Conservation (phyloP, 2,888 invertebrate species). For the Trichogramma evanescens region DNA sequence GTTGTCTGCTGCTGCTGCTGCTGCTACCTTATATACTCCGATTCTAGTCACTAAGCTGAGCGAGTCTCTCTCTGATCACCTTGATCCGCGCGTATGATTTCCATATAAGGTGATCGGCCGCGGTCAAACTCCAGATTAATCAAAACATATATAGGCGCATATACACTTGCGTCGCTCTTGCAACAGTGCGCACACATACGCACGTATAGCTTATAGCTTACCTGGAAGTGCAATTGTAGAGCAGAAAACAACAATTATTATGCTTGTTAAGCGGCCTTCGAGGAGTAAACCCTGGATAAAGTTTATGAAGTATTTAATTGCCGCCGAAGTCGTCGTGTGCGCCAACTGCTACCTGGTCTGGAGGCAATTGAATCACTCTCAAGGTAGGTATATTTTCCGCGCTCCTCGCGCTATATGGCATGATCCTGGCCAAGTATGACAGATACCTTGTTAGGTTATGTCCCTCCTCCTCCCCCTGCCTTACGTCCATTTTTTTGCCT, state of each 20-base stretch:
- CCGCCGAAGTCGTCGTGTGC: background rate
- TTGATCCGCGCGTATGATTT: slow-evolving; percentile 35
- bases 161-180: too few species aligned
- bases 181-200: too few species aligned
- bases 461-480: background rate
- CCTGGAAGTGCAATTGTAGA: too few species aligned
- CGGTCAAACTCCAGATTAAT: background rate
- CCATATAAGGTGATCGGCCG: slow-evolving; percentile 42
- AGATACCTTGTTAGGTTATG: slow-evolving; percentile 11
- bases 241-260: background rate
- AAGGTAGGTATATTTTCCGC: slow-evolving; percentile 10
- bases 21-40: too few species aligned
- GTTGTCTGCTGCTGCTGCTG: too few species aligned
- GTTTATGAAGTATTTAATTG: slow-evolving; percentile 6
- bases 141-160: too few species aligned
- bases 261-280: slow-evolving; percentile 14
- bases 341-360: slow-evolving; percentile 2
- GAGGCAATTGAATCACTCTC: slow-evolving; percentile 8
- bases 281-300: background rate
- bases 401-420: background rate
- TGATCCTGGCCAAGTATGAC: background rate
- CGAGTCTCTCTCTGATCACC: too few species aligned
- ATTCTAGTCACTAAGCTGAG: too few species aligned
- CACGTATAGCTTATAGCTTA: too few species aligned
- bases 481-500: background rate